These are phyloP conservation scores for Ornithoptera priamus DNA, from an alignment of 2,888 invertebrate species.

Conservation along the genomic window DNA sequence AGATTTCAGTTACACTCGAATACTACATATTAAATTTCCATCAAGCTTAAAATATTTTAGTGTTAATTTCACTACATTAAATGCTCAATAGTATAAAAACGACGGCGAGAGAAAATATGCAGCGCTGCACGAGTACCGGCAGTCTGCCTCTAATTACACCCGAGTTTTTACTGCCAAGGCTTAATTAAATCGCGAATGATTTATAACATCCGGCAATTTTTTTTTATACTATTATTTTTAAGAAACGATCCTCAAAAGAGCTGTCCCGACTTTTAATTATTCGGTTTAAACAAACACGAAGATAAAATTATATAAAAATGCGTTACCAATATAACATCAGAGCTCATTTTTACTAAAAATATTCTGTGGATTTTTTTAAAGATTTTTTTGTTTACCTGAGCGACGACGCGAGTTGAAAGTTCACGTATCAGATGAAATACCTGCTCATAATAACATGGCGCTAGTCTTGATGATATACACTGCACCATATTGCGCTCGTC, in stretches of 20 bases:
- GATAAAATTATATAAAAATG: too few species aligned
- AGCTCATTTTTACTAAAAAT: too few species aligned
- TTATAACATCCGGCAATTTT: conserved; percentile 11
- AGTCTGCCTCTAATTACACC: conserved; percentile 25
- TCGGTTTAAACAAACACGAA: background rate
- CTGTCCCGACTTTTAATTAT: background rate
- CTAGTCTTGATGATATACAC: too few species aligned
- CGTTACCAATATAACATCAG: too few species aligned
- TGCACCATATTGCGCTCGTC: too few species aligned
- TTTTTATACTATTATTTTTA: conserved; percentile 6
- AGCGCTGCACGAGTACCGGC: conserved; percentile 15
- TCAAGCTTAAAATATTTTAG: conserved; percentile 1
- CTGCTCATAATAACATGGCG: too few species aligned
- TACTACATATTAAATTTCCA: too few species aligned
- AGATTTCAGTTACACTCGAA: too few species aligned
- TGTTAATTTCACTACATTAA: conserved; percentile 9
- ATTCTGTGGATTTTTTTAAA: too few species aligned
- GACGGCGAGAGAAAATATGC: conserved; percentile 21
- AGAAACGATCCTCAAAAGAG: background rate
- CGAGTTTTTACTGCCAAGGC: conserved; percentile 15
- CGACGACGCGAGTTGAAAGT: too few species aligned
- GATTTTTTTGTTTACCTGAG: too few species aligned
- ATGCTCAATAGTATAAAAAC: conserved; percentile 19
- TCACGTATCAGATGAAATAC: too few species aligned
- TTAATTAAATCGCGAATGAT: conserved; percentile 23